A percentile compares a stretch with the other conserved stretches of the same genome.
phyloP scores from a whole-genome alignment of 2,888 invertebrate genomes.

The Coecobrya sp. region DNA sequence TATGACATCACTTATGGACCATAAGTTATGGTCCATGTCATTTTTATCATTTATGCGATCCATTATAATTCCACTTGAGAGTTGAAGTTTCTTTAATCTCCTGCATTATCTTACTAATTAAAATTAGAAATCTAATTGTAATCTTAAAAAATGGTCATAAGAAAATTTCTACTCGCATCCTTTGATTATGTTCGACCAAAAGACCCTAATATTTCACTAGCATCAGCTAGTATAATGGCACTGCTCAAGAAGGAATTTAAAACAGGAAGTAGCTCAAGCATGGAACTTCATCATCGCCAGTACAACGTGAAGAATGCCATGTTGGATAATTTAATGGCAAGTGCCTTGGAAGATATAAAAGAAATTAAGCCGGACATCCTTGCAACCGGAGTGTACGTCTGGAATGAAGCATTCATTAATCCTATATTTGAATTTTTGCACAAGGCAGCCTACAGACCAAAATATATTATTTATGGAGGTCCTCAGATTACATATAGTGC shows the following conservation, averaged over 20 bases:
- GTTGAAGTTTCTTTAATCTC: too few relatives aligned
- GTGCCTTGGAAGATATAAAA: background rate
- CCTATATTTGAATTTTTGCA: conserved; percentile 25
- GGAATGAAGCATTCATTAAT: conserved; percentile 54
- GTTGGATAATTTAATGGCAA: background rate
- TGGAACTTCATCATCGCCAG: conserved; percentile 48
- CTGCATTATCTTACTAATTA: too few relatives aligned
- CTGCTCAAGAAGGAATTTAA: background rate
- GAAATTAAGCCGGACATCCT: conserved; percentile 37
- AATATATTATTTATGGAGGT: conserved; percentile 40
- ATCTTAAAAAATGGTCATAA: conserved; percentile 2
- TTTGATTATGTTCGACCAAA: conserved; percentile 57
- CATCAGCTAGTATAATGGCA: conserved; percentile 62
- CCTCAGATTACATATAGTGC: conserved; percentile 60
- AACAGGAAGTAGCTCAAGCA: background rate
- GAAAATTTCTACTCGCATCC: conserved; percentile 33
- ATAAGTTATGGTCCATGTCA: too few relatives aligned
- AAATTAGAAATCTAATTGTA: conserved; percentile 50
- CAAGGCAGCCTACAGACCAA: background rate
- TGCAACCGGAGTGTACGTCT: conserved; percentile 59
- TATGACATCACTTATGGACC: too few relatives aligned
- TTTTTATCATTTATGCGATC: too few relatives aligned
- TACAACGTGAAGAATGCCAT: conserved; percentile 55
- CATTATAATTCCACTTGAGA: too few relatives aligned
- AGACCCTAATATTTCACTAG: conserved; percentile 56